Evolutionary conservation across 2,888 invertebrate genomes (phyloP).

Genomic region (Liposcelis brunnea): DNA sequence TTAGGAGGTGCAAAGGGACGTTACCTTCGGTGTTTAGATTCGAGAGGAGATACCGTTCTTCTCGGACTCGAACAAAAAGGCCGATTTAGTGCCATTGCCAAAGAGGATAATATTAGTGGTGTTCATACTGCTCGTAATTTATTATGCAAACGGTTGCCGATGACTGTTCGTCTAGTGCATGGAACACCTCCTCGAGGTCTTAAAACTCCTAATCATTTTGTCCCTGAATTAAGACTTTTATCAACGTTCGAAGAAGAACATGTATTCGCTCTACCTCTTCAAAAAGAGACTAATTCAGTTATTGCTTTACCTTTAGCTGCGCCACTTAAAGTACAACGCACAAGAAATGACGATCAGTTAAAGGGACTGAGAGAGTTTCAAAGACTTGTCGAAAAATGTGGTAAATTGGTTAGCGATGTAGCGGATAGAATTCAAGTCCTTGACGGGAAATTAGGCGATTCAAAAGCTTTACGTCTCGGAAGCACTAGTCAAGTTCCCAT

Average conservation of each 20-base stretch:
- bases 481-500: slow-evolving; percentile 11
- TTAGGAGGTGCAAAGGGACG: slow-evolving; percentile 52
- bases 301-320: slow-evolving; percentile 73
- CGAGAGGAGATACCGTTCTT: slow-evolving; percentile 65
- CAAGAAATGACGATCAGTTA: slow-evolving; percentile 65
- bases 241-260: slow-evolving; percentile 76
- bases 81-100: slow-evolving; percentile 80
- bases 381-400: slow-evolving; percentile 59
- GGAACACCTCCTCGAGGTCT: slow-evolving; percentile 73
- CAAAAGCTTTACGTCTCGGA: slow-evolving; percentile 15
- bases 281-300: slow-evolving; percentile 59
- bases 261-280: slow-evolving; percentile 66
- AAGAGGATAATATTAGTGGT: slow-evolving; percentile 86
- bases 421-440: slow-evolving; percentile 66
- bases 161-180: slow-evolving; percentile 81
- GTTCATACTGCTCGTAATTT: slow-evolving; percentile 83
- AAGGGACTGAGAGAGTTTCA: slow-evolving; percentile 50
- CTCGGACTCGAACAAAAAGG: slow-evolving; percentile 75
- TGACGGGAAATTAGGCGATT: slow-evolving; percentile 61
- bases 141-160: slow-evolving; percentile 73
- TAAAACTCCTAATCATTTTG: slow-evolving; percentile 64
- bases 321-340: slow-evolving; percentile 65
- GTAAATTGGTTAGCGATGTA: slow-evolving; percentile 52
- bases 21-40: slow-evolving; percentile 73
- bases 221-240: slow-evolving; percentile 65